These are phyloP conservation scores for Mormyrops attenuatus DNA, from an alignment of 2,797 vertebrate species.

Conservation along the genomic window DNA sequence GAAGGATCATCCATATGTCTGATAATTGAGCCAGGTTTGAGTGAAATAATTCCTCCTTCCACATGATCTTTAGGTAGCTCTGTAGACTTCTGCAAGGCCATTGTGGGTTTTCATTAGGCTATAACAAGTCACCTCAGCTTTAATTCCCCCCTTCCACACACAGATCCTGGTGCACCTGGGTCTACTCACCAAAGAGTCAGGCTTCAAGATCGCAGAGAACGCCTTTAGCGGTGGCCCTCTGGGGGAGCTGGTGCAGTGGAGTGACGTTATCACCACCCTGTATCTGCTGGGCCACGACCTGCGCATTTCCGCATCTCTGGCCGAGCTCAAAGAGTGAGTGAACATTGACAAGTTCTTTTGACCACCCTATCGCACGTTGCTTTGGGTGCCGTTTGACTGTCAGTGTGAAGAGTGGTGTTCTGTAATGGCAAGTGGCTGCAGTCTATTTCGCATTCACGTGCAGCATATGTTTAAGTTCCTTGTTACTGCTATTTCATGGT, in stretches of 20 bases:
- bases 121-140: background rate
- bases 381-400: background rate
- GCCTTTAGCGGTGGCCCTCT: conserved; percentile 95
- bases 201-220: conserved; percentile 98
- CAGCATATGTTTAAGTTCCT: background rate
- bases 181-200: conserved; percentile 95
- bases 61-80: background rate
- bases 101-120: background rate
- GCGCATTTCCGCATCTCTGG: conserved; percentile 93
- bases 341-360: background rate
- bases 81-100: background rate
- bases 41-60: background rate
- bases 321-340: conserved; percentile 97
- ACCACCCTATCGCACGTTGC: background rate
- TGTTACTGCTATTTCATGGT: background rate
- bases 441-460: background rate
- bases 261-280: conserved; percentile 96
- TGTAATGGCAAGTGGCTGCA: background rate
- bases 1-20: background rate
- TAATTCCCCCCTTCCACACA: background rate
- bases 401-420: background rate
- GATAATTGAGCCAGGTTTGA: background rate
- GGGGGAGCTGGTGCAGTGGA: conserved; percentile 98
- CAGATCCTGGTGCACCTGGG: conserved; percentile 94
- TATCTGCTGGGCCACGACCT: conserved; percentile 97